phyloP scores from a whole-genome alignment of 1,140 invertebrate species.

The Formica selysi region DNA sequence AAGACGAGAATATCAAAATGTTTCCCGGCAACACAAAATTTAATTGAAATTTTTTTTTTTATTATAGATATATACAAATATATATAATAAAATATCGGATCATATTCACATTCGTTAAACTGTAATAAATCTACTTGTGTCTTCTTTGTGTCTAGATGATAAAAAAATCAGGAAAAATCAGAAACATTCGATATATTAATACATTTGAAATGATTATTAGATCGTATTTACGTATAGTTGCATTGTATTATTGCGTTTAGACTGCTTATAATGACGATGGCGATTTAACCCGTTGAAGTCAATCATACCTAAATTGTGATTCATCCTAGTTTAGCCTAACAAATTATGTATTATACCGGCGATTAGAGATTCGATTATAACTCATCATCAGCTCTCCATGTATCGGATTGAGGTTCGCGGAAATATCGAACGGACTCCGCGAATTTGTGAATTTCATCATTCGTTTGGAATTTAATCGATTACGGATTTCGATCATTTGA shows the following conservation, averaged over 20 bases:
- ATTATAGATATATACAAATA: background rate
- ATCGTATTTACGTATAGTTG: background rate
- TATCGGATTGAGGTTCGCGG: background rate
- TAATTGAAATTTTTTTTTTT: background rate
- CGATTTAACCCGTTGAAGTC: slow-evolving; percentile 45
- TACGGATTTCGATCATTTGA: background rate
- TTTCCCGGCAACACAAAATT: background rate
- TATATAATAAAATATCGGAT: background rate
- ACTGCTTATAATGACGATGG: slow-evolving; percentile 8
- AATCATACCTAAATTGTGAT: slow-evolving; percentile 43
- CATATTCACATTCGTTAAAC: background rate
- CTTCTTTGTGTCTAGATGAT: background rate
- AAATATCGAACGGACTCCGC: background rate
- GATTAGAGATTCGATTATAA: slow-evolving; percentile 41
- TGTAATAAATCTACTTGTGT: background rate
- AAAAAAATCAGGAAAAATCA: background rate
- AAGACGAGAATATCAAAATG: background rate
- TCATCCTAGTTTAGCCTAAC: slow-evolving; percentile 46
- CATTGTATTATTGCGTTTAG: background rate
- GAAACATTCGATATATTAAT: background rate
- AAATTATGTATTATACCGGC: slow-evolving; percentile 40
- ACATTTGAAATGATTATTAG: background rate
- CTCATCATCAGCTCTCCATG: background rate
- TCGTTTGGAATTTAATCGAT: slow-evolving; percentile 9
- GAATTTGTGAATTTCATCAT: slow-evolving; percentile 29